These are phyloP conservation scores for Ramphastos sulfuratus DNA, from an alignment of 2,113 vertebrate genomes.

Conservation along the genomic window DNA sequence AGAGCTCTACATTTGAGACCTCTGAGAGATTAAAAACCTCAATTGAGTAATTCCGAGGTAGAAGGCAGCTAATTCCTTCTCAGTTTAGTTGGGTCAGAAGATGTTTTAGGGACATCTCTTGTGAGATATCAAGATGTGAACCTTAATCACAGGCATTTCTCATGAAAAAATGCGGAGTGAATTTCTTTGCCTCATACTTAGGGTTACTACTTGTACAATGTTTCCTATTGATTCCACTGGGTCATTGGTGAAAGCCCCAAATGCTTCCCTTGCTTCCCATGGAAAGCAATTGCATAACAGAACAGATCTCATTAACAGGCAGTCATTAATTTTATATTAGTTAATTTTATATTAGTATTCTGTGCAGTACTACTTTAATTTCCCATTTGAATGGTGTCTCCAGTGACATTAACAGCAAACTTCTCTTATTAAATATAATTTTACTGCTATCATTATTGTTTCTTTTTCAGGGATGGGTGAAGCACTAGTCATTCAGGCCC, in stretches of 20 bases:
- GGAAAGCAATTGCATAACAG: background rate
- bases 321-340: background rate
- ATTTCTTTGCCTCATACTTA: background rate
- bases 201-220: background rate
- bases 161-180: background rate
- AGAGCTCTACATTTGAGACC: background rate
- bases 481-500: background rate
- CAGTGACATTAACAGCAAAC: background rate
- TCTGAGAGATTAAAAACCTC: background rate
- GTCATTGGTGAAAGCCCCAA: background rate
- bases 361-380: background rate
- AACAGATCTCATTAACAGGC: background rate
- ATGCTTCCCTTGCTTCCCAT: background rate
- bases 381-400: background rate
- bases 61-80: background rate
- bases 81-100: background rate
- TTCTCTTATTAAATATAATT: background rate
- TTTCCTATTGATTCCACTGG: background rate
- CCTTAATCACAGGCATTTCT: background rate
- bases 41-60: background rate
- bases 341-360: background rate
- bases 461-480: background rate
- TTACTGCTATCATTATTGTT: background rate
- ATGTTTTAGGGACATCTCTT: background rate
- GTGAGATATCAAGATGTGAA: background rate